Evolutionary conservation across 2,888 invertebrate species (phyloP).

Genomic region (Amblyteles armatorius): DNA sequence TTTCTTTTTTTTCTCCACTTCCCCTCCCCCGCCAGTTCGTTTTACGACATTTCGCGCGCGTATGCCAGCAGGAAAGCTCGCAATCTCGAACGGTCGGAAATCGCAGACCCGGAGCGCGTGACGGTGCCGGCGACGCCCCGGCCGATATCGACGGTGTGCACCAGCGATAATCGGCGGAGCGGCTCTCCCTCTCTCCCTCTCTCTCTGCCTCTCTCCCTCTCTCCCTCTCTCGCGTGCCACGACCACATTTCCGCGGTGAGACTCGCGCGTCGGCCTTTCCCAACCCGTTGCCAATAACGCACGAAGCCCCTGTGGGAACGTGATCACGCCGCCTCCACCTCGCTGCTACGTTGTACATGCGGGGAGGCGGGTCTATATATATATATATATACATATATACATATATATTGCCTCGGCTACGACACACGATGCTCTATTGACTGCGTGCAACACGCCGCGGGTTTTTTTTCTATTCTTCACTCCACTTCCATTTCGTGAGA

Average conservation of each 20-base stretch:
- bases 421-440: conserved; percentile 58
- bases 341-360: neutral
- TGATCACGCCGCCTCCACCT: conserved; percentile 50
- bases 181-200: conserved; percentile 7
- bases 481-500: conserved; percentile 36
- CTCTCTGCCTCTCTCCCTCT: neutral
- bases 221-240: conserved; percentile 61
- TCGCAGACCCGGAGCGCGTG: conserved; percentile 61
- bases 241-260: conserved; percentile 69
- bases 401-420: conserved; percentile 48
- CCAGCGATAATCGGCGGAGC: conserved; percentile 67
- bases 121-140: conserved; percentile 63
- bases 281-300: conserved; percentile 65
- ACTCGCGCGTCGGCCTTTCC: conserved; percentile 56
- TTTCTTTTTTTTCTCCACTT: neutral
- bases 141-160: conserved; percentile 60
- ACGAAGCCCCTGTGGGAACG: conserved; percentile 66
- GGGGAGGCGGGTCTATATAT: neutral
- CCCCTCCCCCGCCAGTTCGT: conserved; percentile 33
- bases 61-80: conserved; percentile 58
- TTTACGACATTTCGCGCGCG: conserved; percentile 58
- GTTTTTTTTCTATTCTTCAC: conserved; percentile 34
- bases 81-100: conserved; percentile 65
- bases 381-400: conserved; percentile 38
- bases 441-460: conserved; percentile 61